Conservation (phyloP, 2,888 invertebrate genomes). For the Empis stercorea region DNA sequence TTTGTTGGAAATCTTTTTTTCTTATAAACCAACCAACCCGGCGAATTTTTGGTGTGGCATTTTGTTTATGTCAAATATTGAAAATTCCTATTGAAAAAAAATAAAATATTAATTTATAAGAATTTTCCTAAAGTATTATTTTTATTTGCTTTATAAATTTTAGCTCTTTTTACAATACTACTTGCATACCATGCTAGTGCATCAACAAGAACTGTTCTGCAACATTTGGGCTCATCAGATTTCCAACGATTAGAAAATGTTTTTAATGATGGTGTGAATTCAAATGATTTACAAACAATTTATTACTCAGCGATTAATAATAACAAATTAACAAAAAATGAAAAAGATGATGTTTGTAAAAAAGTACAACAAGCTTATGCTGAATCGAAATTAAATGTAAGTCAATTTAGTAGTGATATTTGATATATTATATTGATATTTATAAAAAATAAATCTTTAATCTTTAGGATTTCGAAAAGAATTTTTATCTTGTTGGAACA, state of each 20-base stretch:
- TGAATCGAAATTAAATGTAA: conserved; percentile 40
- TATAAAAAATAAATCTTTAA: neutral
- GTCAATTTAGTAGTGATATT: conserved; percentile 12
- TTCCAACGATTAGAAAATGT: conserved; percentile 31
- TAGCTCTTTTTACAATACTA: conserved; percentile 2
- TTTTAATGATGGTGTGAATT: conserved; percentile 37
- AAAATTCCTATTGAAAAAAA: no score
- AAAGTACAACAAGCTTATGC: conserved; percentile 21
- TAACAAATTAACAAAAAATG: conserved; percentile 48
- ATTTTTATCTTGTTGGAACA: conserved; percentile 53
- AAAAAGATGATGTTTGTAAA: conserved; percentile 42
- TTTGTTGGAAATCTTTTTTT: no score
- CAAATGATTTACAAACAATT: conserved; percentile 49
- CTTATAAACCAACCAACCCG: no score
- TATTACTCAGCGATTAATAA: conserved; percentile 66
- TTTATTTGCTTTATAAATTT: no score
- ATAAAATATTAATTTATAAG: no score
- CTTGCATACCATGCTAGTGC: conserved; percentile 1
- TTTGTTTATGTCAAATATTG: no score
- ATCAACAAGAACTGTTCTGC: conserved; percentile 25
- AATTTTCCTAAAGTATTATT: no score
- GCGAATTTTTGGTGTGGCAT: no score
- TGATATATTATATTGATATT: neutral
- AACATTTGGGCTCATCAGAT: conserved; percentile 27
- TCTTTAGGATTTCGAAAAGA: conserved; percentile 40